phyloP scores from a whole-genome alignment of 2,797 vertebrate genomes.

The Cuculus canorus region DNA sequence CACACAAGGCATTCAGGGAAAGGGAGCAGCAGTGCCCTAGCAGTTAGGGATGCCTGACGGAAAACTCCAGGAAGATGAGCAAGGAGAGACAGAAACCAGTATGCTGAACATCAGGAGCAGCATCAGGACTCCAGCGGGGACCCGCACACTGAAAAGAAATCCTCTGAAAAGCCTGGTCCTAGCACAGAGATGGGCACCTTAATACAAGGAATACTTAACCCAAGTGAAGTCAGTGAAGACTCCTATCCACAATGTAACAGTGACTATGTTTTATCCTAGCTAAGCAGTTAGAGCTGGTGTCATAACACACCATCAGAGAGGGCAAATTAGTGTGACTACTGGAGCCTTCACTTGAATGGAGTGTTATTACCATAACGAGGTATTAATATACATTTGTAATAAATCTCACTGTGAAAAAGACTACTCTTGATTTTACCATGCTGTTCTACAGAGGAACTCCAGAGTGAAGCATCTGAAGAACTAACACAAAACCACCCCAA shows the following conservation, averaged over 20 bases:
- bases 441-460: slow-evolving; percentile 11
- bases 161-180: background rate
- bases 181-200: background rate
- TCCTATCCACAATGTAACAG: background rate
- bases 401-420: slow-evolving; percentile 4
- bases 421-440: background rate
- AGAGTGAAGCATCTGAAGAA: slow-evolving; percentile 10
- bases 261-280: background rate
- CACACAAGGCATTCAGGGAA: background rate
- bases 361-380: slow-evolving; percentile 14
- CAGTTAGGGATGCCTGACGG: background rate
- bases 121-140: background rate
- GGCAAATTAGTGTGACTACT: slow-evolving; percentile 37
- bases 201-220: background rate
- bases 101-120: background rate
- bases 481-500: background rate
- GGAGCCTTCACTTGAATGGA: slow-evolving; percentile 20
- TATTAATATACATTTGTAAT: slow-evolving; percentile 2
- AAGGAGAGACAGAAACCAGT: background rate
- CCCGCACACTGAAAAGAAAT: background rate
- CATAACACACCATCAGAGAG: background rate
- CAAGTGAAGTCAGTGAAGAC: background rate
- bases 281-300: slow-evolving; percentile 3
- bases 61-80: background rate
- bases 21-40: background rate